Conservation (phyloP, 2,888 invertebrate species). For the Eremobia ochroleuca region DNA sequence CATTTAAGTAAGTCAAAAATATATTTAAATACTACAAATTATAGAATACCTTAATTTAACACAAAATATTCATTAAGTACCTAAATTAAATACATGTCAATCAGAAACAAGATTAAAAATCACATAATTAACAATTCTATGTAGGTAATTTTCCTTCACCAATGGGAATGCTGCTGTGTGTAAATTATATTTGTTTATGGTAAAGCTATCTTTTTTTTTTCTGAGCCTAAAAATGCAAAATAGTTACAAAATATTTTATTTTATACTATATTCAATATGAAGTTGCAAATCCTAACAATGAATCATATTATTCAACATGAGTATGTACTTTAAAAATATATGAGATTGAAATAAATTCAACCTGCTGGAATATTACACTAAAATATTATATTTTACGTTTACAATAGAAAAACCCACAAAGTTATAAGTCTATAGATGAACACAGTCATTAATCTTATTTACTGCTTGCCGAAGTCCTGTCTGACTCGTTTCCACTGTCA, state of each 20-base stretch:
- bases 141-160: not conserved
- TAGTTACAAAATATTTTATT: not conserved
- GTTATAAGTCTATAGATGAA: not conserved
- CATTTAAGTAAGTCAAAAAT: conserved; percentile 16
- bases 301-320: not conserved
- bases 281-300: not conserved
- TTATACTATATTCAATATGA: not conserved
- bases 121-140: not conserved
- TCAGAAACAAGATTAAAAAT: not conserved
- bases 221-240: not conserved
- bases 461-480: conserved; percentile 74
- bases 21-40: conserved; percentile 42
- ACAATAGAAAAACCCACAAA: conserved; percentile 9
- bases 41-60: conserved; percentile 5
- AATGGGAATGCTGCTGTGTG: conserved; percentile 8
- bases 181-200: not conserved
- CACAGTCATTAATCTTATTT: conserved; percentile 38
- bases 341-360: conserved; percentile 23
- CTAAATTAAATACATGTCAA: not conserved
- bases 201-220: not conserved
- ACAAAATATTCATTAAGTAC: conserved; percentile 18
- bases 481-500: conserved; percentile 87
- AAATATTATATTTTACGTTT: conserved; percentile 7
- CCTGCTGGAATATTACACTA: conserved; percentile 16
- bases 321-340: conserved; percentile 20